Base-by-base conservation (phyloP, 2,113 vertebrate genomes). In the Gavialis gangeticus region DNA sequence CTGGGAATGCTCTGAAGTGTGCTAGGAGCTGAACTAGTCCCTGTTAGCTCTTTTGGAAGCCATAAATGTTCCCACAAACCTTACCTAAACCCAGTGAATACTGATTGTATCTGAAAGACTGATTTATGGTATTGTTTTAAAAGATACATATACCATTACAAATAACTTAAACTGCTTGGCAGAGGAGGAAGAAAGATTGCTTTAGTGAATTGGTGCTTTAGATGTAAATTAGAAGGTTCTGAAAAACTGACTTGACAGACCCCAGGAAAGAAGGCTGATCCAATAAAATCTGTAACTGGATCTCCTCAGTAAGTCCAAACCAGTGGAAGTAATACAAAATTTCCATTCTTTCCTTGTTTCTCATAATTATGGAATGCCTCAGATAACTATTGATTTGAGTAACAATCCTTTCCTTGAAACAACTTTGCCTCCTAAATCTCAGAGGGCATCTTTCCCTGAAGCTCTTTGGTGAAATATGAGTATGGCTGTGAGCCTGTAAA, bases 261-360 rank as follows among this genome's bases (percentile, higher is more conserved):
- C 28, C 21, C 25, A 82, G 69, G 37, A 75, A 24, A 57, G 1
- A 30, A 17, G 37, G 88, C 63, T 71, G 21, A 71, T 12, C 3
- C 3, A 71, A 7, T 64, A 75, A 82, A 84, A n/a, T 78, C 54
- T 81, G 10, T 71, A 76, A 92, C 22, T 5, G 77, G 9, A 16
- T 83, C 15, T 88, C n/a, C 14, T 58, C n/a, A 1, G 1, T 62
- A 92, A 94, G 64, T 1, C 3, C n/a, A 46, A 46, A 1, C 14
- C 37, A 85, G 27, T 64, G 21, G 15, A 57, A 82, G 57, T 89
- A 89, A 79, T 75, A 63, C 8, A 5, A 15, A 62, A 88, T 82
- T 86, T 0, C 0, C 2, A 8, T 75, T 88, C 76, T 79, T 21
- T 78, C 90, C 0, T 0, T 37, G 11, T 25, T 37, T 24, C 11